These are phyloP conservation scores for Agelas oroides DNA, from an alignment of 37 sponge, comb jelly and placozoan genomes.

Conservation along the genomic window DNA sequence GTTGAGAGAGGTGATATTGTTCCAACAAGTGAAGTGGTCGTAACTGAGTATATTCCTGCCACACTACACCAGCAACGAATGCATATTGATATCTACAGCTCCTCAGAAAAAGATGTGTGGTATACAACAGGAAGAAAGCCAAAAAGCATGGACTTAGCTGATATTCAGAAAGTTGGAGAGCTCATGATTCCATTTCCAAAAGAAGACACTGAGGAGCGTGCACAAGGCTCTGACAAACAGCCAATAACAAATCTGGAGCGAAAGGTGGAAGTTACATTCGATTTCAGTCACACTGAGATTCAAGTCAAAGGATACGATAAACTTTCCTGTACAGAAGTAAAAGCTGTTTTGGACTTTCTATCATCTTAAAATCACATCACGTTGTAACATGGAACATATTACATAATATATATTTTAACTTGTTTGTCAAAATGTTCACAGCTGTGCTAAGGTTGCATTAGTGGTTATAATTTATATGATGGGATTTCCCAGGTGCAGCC, in stretches of 20 bases:
- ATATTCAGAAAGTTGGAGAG: neutral
- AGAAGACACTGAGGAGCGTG: no score
- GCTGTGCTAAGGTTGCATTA: no score
- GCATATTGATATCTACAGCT: conserved; percentile 1
- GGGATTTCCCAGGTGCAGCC: no score
- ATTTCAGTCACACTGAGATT: conserved; percentile 59
- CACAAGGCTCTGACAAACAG: neutral
- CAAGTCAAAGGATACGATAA: conserved; percentile 33
- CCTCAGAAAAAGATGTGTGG: neutral
- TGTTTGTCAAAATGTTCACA: no score
- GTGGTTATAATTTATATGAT: no score
- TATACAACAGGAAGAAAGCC: neutral
- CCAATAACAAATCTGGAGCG: neutral
- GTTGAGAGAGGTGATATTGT: conserved; percentile 8
- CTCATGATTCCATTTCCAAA: neutral
- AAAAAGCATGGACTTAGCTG: no score
- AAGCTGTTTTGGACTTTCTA: conserved; percentile 35
- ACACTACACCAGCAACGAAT: neutral
- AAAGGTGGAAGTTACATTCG: conserved; percentile 31
- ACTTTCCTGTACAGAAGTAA: conserved; percentile 26
- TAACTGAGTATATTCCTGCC: neutral
- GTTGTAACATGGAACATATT: neutral
- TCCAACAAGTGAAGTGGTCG: neutral
- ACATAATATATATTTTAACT: no score
- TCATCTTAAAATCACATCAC: no score